A percentile compares a stretch with the other conserved stretches of the same genome.
Conservation (phyloP, 2,888 invertebrate genomes). For the Archips xylosteana region DNA sequence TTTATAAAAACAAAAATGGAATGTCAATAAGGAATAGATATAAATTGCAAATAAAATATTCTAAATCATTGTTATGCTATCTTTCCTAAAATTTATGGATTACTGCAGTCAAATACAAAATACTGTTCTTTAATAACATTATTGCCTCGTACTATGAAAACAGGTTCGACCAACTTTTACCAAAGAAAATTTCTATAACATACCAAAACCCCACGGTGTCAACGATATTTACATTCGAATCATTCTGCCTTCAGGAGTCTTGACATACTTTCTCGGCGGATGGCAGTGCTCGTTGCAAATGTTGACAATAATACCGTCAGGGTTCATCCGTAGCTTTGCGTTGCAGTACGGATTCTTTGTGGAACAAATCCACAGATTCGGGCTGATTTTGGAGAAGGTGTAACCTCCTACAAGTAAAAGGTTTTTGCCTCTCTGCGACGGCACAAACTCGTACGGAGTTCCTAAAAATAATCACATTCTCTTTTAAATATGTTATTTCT, state of each 20-base stretch:
- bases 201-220: not conserved
- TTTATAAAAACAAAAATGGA: not conserved
- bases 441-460: constrained; percentile 47
- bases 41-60: not conserved
- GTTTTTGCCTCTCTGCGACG: constrained; percentile 56
- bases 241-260: constrained; percentile 28
- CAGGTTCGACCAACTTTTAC: not conserved
- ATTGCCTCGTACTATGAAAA: not conserved
- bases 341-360: constrained; percentile 48
- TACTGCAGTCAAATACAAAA: not conserved
- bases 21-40: not conserved
- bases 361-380: constrained; percentile 53
- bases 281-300: constrained; percentile 46
- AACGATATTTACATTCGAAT: constrained; percentile 15
- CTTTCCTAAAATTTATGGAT: not conserved
- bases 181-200: not conserved
- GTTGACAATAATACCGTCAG: constrained; percentile 42
- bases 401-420: constrained; percentile 56
- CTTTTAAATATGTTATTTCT: too few relatives aligned
- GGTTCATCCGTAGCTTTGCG: constrained; percentile 47
- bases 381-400: constrained; percentile 50
- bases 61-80: not conserved
- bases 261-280: constrained; percentile 42
- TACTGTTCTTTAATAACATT: not conserved
- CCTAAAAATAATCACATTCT: constrained; percentile 32